Percentiles rank a stretch among this genome's conserved stretches.
Conservation (phyloP, 2,113 vertebrate species). For the Bothrops jararaca region DNA sequence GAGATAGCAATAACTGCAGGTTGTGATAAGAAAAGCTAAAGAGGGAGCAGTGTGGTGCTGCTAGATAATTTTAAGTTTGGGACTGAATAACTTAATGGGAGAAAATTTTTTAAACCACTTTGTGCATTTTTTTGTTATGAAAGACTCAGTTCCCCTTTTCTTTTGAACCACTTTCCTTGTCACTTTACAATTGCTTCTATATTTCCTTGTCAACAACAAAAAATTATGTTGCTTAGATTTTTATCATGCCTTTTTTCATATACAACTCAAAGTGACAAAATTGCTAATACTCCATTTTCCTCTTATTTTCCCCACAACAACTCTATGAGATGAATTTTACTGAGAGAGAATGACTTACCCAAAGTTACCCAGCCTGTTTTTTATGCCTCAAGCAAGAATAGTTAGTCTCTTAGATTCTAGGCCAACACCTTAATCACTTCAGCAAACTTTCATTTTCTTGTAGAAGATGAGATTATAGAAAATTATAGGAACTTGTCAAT, state of each 20-base stretch:
- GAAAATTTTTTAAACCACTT: background rate
- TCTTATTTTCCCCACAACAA: background rate
- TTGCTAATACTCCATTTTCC: background rate
- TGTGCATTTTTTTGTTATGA: background rate
- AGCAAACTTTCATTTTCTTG: background rate
- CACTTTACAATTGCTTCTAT: background rate
- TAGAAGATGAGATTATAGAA: background rate
- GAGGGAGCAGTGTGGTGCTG: background rate
- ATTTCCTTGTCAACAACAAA: background rate
- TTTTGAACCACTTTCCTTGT: background rate
- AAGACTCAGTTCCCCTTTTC: background rate
- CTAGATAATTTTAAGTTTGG: background rate
- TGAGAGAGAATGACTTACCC: background rate
- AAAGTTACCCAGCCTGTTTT: background rate
- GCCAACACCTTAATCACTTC: background rate
- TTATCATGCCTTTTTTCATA: background rate
- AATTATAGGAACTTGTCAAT: background rate
- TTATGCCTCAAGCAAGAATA: background rate
- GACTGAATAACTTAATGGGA: background rate
- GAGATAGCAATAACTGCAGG: background rate
- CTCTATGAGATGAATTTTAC: background rate
- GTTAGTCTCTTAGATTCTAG: background rate
- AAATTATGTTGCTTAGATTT: background rate
- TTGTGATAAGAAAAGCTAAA: background rate
- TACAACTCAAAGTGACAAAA: background rate